phyloP scores from a whole-genome alignment of 2,113 vertebrate species.

The Orcinus orca region DNA sequence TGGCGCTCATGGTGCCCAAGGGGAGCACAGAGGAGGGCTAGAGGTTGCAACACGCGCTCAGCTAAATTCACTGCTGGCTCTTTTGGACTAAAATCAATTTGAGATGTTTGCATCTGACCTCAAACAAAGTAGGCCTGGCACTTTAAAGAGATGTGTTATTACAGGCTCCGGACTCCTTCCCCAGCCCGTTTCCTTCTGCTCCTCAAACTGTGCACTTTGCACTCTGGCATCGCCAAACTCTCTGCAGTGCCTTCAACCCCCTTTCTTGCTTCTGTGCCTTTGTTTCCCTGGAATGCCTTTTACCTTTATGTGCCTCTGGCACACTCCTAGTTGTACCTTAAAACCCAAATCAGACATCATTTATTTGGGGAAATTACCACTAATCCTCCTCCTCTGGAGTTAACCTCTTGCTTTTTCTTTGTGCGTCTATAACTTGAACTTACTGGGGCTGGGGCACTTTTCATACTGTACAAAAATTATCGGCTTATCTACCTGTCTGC shows the following conservation, averaged over 20 bases:
- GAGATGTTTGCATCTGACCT: constrained; percentile 50
- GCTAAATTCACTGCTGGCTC: not conserved
- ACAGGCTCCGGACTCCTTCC: not conserved
- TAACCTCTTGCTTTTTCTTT: not conserved
- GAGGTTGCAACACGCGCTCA: not conserved
- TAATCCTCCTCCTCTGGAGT: not conserved
- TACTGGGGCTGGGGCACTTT: not conserved
- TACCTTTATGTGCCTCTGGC: not conserved
- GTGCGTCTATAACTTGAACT: not conserved
- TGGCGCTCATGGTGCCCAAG: constrained; percentile 18
- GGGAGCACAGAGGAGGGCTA: not conserved
- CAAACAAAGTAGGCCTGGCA: not conserved
- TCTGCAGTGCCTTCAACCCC: not conserved
- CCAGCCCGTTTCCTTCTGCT: not conserved
- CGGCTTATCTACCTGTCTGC: not conserved
- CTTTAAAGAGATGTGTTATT: not conserved
- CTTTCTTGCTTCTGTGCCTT: not conserved
- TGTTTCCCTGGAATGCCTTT: not conserved
- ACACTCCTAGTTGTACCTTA: not conserved
- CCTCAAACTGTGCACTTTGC: not conserved
- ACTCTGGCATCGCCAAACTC: not conserved
- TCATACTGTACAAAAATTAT: not conserved
- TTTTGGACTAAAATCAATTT: constrained; percentile 18
- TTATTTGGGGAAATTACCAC: not conserved
- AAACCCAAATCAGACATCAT: not conserved